Evolutionary conservation across 2,797 vertebrate genomes (phyloP), one percentile per base, ranked within the genome.

Genomic region (Carapus acus): DNA sequence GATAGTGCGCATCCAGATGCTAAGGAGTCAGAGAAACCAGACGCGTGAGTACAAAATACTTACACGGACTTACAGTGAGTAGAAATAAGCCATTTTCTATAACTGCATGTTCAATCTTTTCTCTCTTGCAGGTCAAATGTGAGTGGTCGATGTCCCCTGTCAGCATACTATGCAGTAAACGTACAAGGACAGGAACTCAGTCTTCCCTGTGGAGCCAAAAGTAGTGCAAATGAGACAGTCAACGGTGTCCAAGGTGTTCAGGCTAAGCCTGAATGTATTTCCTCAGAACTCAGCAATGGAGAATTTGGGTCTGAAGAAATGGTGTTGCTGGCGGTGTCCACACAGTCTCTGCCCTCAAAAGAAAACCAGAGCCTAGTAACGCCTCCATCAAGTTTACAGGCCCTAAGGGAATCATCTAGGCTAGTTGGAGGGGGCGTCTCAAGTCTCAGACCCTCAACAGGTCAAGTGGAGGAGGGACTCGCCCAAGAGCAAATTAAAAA

Each of bases 91-190:
- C 34, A 13, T 36, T 36, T 36, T 15, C 34, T 15, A 15, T 15
- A 4, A 4, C n/a, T 15, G n/a, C 14, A 7, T 36, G 34, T 36
- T 36, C 34, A 33, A 12, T 4, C 11, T n/a, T 15, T 36, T 36
- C 34, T 36, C 8, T 58, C 22, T 12, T 62, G 51, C 59, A 72
- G 76, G 42, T 47, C 27, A 1, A 58, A 67, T 20, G 45, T 61
- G 23, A 59, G 56, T 15, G 39, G 7, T 38, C 42, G 20, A 43
- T 17, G 8, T 2, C 42, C 13, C 21, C 53, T 29, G 5, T 31
- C 27, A 1, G 3, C 21, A 13, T 12, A 20, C 21, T 21, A 19
- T 1, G 18, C 39, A 37, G n/a, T 21, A 54, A 2, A 39, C 7
- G 23, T 11, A 23, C 2, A 1, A 69, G 36, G 39, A 6, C 17